Evolutionary conservation across 30 jellyfish, hydroid and myxozoan species (phyloP).

Genomic region (Aurelia aurita complex sp. Pacific): DNA sequence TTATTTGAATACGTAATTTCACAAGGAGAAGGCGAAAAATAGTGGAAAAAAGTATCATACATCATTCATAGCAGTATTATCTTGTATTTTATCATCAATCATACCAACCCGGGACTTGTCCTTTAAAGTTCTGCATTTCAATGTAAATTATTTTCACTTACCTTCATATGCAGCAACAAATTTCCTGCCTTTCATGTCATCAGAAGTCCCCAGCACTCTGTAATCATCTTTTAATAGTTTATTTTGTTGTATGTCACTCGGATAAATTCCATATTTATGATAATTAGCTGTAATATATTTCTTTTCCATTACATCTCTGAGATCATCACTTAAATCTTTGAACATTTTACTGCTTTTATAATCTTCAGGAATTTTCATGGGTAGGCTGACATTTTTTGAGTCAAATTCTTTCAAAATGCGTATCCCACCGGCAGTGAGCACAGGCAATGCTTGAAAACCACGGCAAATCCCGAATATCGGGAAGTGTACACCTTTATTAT

Average conservation of each 20-base stretch:
- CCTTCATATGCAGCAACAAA: constrained; percentile 74
- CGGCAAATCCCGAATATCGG: constrained; percentile 82
- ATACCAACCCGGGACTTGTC: no score
- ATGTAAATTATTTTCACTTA: not conserved
- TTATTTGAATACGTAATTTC: no score
- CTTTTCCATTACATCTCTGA: constrained; percentile 36
- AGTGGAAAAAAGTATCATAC: no score
- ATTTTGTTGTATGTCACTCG: constrained; percentile 22
- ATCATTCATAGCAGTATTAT: no score
- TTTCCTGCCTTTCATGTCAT: constrained; percentile 46
- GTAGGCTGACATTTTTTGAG: constrained; percentile 56
- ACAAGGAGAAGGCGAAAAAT: no score
- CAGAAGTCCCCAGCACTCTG: constrained; percentile 54
- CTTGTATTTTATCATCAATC: no score
- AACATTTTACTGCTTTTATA: constrained; percentile 54
- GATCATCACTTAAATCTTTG: constrained; percentile 37
- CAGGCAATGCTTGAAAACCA: constrained; percentile 84
- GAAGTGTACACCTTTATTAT: constrained; percentile 42
- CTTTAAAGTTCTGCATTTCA: not conserved
- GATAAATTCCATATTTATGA: constrained; percentile 77
- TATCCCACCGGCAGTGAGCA: constrained; percentile 28
- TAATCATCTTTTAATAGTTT: constrained; percentile 14
- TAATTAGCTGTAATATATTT: constrained; percentile 54
- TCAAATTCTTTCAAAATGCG: constrained; percentile 27
- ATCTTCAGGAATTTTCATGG: constrained; percentile 55